A percentile compares a stretch with the other conserved stretches of the same genome.
Conservation (phyloP, 2,888 invertebrate species). For the Noctua janthe region DNA sequence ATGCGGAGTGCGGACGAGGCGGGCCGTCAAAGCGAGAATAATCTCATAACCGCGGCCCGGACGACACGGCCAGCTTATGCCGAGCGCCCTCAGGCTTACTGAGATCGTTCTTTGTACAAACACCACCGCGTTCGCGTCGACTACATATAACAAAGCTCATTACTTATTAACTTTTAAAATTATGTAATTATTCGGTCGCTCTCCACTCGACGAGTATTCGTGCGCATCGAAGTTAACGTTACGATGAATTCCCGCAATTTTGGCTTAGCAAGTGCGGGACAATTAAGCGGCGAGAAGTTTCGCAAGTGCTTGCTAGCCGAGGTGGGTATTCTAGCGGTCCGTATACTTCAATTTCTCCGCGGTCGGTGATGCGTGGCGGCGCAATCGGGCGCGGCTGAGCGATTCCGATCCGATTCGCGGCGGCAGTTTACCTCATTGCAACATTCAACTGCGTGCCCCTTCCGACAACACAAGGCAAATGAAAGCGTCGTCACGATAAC, state of each 20-base stretch:
- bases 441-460: conserved; percentile 80
- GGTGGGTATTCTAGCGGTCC: conserved; percentile 82
- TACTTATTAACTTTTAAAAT: conserved; percentile 76
- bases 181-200: conserved; percentile 73
- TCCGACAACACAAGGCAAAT: conserved; percentile 78
- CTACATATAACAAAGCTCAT: conserved; percentile 71
- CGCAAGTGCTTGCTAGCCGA: conserved; percentile 81
- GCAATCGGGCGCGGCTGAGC: conserved; percentile 88
- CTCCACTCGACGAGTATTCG: conserved; percentile 72
- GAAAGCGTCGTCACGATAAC: conserved; percentile 76
- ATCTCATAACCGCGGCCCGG: conserved; percentile 87
- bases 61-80: conserved; percentile 83
- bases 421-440: conserved; percentile 80
- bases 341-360: conserved; percentile 88
- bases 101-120: conserved; percentile 84
- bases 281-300: conserved; percentile 85
- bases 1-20: conserved; percentile 77
- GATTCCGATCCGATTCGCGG: conserved; percentile 87
- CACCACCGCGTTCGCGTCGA: conserved; percentile 68
- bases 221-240: conserved; percentile 80
- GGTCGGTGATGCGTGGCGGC: conserved; percentile 84
- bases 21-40: conserved; percentile 87
- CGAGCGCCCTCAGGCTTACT: conserved; percentile 83
- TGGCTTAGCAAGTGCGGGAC: conserved; percentile 75
- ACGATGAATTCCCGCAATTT: conserved; percentile 79